Percentiles rank a stretch among this genome's conserved stretches.
These are phyloP conservation scores for Coregonus sp. DNA, from an alignment of 2,797 vertebrate genomes.

Conservation along the genomic window DNA sequence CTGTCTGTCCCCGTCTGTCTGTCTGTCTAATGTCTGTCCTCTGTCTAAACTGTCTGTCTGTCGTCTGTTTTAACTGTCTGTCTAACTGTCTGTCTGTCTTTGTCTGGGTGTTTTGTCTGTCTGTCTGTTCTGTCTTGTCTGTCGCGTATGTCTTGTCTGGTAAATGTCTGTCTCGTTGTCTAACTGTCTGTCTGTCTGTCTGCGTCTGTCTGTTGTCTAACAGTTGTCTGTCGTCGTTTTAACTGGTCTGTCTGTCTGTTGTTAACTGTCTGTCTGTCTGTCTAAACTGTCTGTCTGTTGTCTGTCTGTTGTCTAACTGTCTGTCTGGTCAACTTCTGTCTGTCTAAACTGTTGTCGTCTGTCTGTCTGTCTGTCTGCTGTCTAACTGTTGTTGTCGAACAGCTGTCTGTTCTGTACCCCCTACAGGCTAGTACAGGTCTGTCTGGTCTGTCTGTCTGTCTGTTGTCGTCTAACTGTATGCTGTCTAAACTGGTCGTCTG, in stretches of 20 bases:
- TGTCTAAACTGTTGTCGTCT: not conserved
- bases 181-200: not conserved
- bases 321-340: not conserved
- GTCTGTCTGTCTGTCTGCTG: not conserved
- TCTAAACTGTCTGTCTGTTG: not conserved
- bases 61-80: too few relatives aligned
- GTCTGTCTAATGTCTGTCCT: too few relatives aligned
- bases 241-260: not conserved
- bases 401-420: not conserved
- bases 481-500: not conserved
- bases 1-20: too few relatives aligned
- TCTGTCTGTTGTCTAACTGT: not conserved
- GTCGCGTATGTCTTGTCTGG: too few relatives aligned
- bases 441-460: not conserved
- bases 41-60: too few relatives aligned
- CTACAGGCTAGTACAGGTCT: not conserved
- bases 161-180: too few relatives aligned
- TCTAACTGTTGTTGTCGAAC: too few relatives aligned
- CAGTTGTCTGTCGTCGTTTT: not conserved
- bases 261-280: not conserved
- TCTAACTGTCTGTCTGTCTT: too few relatives aligned
- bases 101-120: too few relatives aligned
- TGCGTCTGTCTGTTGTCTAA: not conserved
- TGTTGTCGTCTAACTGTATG: not conserved
- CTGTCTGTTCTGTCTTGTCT: too few relatives aligned